phyloP scores from a whole-genome alignment of 1,140 invertebrate genomes.

The Heliconius nattereri region DNA sequence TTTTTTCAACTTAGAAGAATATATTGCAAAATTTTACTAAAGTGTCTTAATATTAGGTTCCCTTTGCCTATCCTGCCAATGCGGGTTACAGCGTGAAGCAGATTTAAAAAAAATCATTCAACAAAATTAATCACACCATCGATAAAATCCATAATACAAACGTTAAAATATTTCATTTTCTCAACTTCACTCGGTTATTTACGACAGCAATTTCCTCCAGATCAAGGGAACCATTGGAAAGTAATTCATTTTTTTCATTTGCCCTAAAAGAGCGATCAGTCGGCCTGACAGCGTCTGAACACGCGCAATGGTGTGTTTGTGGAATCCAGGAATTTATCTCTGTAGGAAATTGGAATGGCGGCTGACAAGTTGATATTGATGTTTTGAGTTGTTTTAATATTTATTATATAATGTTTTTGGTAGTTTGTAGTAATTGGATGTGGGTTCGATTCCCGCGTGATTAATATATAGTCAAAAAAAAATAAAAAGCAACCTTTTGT shows the following conservation, averaged over 20 bases:
- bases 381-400: not conserved
- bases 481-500: too few relatives aligned
- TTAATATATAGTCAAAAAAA: too few relatives aligned
- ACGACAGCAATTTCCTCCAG: constrained; percentile 17
- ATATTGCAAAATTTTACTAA: too few relatives aligned
- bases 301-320: constrained; percentile 56
- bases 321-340: constrained; percentile 62
- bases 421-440: not conserved
- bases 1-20: too few relatives aligned
- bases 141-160: not conserved
- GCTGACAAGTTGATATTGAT: constrained; percentile 33
- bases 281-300: constrained; percentile 44
- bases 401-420: not conserved
- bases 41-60: too few relatives aligned
- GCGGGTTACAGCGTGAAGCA: too few relatives aligned
- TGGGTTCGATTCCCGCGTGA: too few relatives aligned
- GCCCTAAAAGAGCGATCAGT: constrained; percentile 57
- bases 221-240: constrained; percentile 20
- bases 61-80: too few relatives aligned
- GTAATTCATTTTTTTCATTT: constrained; percentile 47
- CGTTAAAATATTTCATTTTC: constrained; percentile 2
- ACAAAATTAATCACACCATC: not conserved
- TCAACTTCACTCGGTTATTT: not conserved
- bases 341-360: constrained; percentile 68
- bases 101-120: not conserved